A percentile compares a stretch with the other conserved stretches of the same genome.
Conservation (phyloP, 1,140 invertebrate species). For the Hycleus cichorii region DNA sequence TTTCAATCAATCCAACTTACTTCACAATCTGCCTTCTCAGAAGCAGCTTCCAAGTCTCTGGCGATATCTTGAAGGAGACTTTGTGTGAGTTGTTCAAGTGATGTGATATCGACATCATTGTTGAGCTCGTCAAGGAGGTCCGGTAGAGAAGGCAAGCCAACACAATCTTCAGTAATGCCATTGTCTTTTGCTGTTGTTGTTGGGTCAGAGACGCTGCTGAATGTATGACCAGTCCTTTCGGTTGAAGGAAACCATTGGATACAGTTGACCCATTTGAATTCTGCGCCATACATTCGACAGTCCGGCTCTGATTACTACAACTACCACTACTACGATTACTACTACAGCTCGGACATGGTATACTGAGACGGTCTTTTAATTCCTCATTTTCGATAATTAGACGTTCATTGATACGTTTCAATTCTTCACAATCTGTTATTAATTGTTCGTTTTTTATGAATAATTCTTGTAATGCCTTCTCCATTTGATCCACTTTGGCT, state of each 20-base stretch:
- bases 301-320: slow-evolving; percentile 37
- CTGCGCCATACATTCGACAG: slow-evolving; percentile 47
- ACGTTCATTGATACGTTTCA: slow-evolving; percentile 58
- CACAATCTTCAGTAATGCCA: slow-evolving; percentile 55
- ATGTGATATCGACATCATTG: slow-evolving; percentile 56
- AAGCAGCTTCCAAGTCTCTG: slow-evolving; percentile 59
- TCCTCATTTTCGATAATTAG: slow-evolving; percentile 56
- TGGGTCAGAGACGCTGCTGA: slow-evolving; percentile 47
- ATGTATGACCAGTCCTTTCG: slow-evolving; percentile 64
- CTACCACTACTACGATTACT: slow-evolving; percentile 10
- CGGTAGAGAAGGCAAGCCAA: slow-evolving; percentile 71
- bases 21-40: slow-evolving; percentile 46
- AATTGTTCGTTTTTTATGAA: slow-evolving; percentile 57
- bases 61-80: slow-evolving; percentile 72
- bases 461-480: slow-evolving; percentile 59
- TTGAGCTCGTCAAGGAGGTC: slow-evolving; percentile 64
- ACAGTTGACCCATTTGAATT: slow-evolving; percentile 64
- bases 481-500: slow-evolving; percentile 81
- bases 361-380: slow-evolving; percentile 47
- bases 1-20: slow-evolving; percentile 19
- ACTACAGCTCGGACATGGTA: slow-evolving; percentile 44
- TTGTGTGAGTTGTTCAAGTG: slow-evolving; percentile 70
- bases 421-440: slow-evolving; percentile 53
- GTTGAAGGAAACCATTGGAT: slow-evolving; percentile 66
- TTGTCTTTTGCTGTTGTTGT: slow-evolving; percentile 23